Evolutionary conservation across 1,140 invertebrate species (phyloP).

Genomic region (Drosophila equinoxialis): DNA sequence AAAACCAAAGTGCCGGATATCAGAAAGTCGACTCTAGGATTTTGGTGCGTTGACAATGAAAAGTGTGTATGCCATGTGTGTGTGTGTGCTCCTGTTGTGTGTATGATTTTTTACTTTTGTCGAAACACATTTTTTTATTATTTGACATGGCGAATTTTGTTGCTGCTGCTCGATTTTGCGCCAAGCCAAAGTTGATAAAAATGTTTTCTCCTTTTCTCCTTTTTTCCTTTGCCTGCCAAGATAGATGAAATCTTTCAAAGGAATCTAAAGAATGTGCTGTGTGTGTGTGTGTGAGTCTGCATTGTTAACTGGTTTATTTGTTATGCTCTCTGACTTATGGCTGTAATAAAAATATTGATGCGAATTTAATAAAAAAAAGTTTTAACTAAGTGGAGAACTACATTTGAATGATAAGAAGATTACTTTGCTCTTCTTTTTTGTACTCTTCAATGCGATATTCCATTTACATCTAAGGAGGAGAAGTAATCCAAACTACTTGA

Average conservation of each 20-base stretch:
- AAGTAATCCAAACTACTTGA: background rate
- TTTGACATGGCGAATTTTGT: constrained; percentile 70
- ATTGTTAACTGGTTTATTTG: constrained; percentile 26
- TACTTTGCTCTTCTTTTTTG: background rate
- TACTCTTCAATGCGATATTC: background rate
- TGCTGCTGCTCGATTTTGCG: constrained; percentile 43
- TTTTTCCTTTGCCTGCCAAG: constrained; percentile 20
- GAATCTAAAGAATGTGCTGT: constrained; percentile 21
- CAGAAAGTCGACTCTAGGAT: background rate
- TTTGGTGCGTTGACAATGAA: constrained; percentile 64
- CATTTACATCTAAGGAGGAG: background rate
- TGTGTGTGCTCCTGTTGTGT: constrained; percentile 51
- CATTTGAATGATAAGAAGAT: background rate
- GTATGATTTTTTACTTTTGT: constrained; percentile 70
- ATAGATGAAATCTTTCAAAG: constrained; percentile 20
- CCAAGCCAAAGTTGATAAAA: constrained; percentile 60
- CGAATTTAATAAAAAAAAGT: constrained; percentile 15
- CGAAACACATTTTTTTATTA: constrained; percentile 72
- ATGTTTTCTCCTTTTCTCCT: constrained; percentile 42
- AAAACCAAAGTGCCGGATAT: background rate
- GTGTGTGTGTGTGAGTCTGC: constrained; percentile 8
- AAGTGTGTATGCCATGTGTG: constrained; percentile 52
- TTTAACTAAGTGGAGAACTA: background rate
- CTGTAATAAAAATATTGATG: constrained; percentile 34
- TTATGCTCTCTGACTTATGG: constrained; percentile 47